Evolutionary conservation across 2,888 invertebrate species (phyloP).

Genomic region (Caenorhabditis sp.): DNA sequence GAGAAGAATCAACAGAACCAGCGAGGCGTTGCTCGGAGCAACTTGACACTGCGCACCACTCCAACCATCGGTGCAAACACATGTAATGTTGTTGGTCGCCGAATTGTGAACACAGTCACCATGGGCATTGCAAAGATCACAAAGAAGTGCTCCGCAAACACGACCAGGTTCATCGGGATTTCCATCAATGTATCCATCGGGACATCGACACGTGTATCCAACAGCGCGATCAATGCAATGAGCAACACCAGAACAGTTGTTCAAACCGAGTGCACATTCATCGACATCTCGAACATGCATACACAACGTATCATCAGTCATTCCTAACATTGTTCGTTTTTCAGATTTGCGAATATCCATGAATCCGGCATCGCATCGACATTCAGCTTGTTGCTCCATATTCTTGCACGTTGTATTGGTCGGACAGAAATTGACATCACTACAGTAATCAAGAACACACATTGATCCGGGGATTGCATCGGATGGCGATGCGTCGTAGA

Average conservation of each 20-base stretch:
- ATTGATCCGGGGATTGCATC: conserved; percentile 58
- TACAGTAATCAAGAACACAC: conserved; percentile 69
- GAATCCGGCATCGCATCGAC: conserved; percentile 89
- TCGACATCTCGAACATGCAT: conserved; percentile 67
- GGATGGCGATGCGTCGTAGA: conserved; percentile 62
- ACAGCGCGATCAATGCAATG: conserved; percentile 65
- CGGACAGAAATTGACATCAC: conserved; percentile 81
- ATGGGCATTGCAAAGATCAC: conserved; percentile 65
- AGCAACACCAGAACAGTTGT: conserved; percentile 70
- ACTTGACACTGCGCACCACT: conserved; percentile 65
- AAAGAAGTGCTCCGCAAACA: conserved; percentile 67
- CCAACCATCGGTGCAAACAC: conserved; percentile 68
- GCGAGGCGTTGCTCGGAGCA: conserved; percentile 62
- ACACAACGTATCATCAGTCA: conserved; percentile 61
- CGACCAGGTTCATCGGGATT: conserved; percentile 67
- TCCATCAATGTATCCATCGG: conserved; percentile 67
- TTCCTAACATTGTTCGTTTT: conserved; percentile 57
- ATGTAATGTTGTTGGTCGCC: conserved; percentile 67
- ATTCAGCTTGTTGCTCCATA: conserved; percentile 87
- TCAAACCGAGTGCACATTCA: conserved; percentile 70
- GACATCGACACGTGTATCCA: conserved; percentile 69
- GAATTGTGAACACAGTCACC: conserved; percentile 68
- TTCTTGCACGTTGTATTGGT: conserved; percentile 89
- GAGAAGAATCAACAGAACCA: conserved; percentile 65
- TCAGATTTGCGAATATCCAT: conserved; percentile 74